Base-by-base conservation (phyloP, 1,140 invertebrate genomes). In the Drosophila funebris region DNA sequence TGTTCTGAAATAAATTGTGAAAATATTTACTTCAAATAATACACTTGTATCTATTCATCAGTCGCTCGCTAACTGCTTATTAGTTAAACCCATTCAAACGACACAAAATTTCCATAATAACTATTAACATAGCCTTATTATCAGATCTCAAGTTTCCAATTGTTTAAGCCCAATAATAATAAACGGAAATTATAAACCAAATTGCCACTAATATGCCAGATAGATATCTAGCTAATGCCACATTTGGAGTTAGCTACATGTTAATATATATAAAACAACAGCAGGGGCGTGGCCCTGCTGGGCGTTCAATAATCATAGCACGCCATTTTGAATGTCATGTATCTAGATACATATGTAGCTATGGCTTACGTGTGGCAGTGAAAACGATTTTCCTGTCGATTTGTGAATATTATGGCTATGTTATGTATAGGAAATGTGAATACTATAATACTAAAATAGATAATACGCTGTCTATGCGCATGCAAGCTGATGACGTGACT, bases 121-220 rank as follows among this genome's bases (percentile, higher is more conserved):
- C 39, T 67, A 50, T 7, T 39, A 8, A 13, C 14, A 48, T 37
- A 4, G n/a, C 8, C 24, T 41, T 14, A 16, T 50, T 31, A 50
- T 50, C 46, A 50, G 27, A 29, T 50, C 8, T 31, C 3, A 24
- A 31, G 27, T 31, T 53, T 18, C 8, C 27, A 46, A 44, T 58
- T 58, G 27, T 50, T 50, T 8, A 29, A 50, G 22, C n/a, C 11
- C 31, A 33, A 16, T 44, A 44, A 44, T 44, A 44, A 44, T 58
- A 41, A 33, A 36, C 29, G n/a, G 16, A 36, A 64, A 64, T 71
- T 70, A 70, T 64, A 39, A 56, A 43, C 54, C 27, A 66, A 67
- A 72, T 66, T 72, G 69, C 62, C 76, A 60, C 73, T 85, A 80
- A 84, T 85, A 76, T 68, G 43, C 46, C 24, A 74, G 82, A 84